Conservation (phyloP, 2,797 vertebrate species). For the Tapera naevia region DNA sequence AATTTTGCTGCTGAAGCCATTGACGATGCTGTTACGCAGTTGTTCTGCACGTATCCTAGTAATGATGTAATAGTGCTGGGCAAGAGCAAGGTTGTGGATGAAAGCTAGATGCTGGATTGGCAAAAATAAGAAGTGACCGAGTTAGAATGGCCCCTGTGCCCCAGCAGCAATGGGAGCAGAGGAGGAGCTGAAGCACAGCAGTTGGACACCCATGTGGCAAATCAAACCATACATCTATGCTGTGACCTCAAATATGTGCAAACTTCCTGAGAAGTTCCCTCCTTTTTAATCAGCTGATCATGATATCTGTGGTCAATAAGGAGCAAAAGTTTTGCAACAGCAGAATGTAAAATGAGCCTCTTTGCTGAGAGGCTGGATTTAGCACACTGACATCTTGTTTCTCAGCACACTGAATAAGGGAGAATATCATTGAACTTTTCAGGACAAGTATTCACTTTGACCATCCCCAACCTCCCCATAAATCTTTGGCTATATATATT, state of each 20-base stretch:
- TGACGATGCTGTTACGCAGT: not conserved
- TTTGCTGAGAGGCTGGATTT: not conserved
- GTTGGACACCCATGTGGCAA: not conserved
- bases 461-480: not conserved
- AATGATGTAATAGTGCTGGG: not conserved
- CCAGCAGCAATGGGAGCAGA: not conserved
- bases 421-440: not conserved
- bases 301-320: not conserved
- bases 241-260: not conserved
- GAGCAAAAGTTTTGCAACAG: not conserved
- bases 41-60: not conserved
- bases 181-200: not conserved
- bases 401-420: not conserved
- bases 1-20: not conserved
- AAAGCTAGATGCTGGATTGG: not conserved
- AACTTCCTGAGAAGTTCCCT: not conserved
- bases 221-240: accelerated
- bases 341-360: not conserved
- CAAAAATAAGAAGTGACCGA: not conserved
- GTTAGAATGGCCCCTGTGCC: not conserved
- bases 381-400: not conserved
- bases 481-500: not conserved
- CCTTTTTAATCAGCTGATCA: not conserved
- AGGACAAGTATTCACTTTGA: not conserved
- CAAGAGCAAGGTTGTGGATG: not conserved